These are phyloP conservation scores for Drosophila nigromelanica DNA, from an alignment of 1,140 invertebrate species.

Conservation along the genomic window DNA sequence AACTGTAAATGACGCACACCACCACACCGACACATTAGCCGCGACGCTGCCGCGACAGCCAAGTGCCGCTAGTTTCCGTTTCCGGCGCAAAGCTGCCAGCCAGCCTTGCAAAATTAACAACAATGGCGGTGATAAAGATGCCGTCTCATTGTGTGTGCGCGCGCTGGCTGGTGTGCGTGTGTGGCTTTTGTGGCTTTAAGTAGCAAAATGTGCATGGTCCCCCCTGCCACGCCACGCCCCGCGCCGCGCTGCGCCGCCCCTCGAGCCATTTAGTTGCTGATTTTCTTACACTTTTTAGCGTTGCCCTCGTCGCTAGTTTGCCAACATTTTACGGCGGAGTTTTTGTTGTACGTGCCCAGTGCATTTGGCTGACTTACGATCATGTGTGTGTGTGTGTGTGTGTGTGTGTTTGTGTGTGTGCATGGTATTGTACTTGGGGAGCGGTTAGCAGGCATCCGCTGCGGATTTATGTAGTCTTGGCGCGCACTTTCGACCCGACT, in stretches of 20 bases:
- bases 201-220: conserved; percentile 68
- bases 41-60: conserved; percentile 49
- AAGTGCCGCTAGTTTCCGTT: conserved; percentile 79
- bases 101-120: conserved; percentile 78
- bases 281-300: conserved; percentile 78
- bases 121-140: conserved; percentile 80
- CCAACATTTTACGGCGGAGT: conserved; percentile 59
- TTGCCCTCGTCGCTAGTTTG: conserved; percentile 53
- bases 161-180: conserved; percentile 30
- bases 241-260: not conserved
- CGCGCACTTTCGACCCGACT: conserved; percentile 53
- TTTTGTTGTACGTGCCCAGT: conserved; percentile 53
- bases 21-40: conserved; percentile 54
- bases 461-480: conserved; percentile 70
- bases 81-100: conserved; percentile 66
- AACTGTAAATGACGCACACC: conserved; percentile 69
- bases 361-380: conserved; percentile 50
- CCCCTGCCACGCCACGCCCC: not conserved
- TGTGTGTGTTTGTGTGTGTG: conserved; percentile 19
- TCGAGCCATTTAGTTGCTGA: conserved; percentile 62
- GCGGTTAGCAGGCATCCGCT: conserved; percentile 41
- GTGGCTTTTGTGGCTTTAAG: conserved; percentile 81
- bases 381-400: conserved; percentile 37
- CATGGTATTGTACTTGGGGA: conserved; percentile 40
- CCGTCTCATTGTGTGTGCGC: conserved; percentile 43